A percentile compares a stretch with the other conserved stretches of the same genome.
Conservation (phyloP, 2,113 vertebrate species). For the Eubucco bourcierii region DNA sequence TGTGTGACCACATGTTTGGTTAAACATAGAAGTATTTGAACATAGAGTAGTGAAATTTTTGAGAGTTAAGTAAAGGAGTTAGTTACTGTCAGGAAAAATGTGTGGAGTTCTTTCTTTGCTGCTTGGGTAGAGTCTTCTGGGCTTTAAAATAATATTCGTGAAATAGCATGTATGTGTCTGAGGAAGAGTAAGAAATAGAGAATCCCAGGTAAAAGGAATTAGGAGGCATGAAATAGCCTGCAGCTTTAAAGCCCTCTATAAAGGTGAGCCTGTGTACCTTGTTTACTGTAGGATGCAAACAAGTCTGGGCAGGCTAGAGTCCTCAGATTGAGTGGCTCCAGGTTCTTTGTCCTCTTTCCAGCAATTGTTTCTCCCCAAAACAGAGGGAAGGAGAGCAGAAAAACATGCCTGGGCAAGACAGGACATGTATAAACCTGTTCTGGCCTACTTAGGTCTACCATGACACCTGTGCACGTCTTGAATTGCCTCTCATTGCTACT, state of each 20-base stretch:
- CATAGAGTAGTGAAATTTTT: neutral
- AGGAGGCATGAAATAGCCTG: neutral
- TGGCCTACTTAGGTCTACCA: no score
- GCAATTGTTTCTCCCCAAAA: no score
- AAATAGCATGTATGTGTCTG: neutral
- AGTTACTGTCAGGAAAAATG: neutral
- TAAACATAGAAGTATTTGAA: neutral
- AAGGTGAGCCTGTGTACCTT: neutral
- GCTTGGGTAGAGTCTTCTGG: neutral
- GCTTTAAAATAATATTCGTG: neutral
- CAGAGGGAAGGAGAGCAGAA: no score
- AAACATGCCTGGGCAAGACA: no score
- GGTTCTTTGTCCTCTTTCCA: no score
- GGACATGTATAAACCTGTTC: no score
- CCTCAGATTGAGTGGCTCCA: no score
- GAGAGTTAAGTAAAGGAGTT: neutral
- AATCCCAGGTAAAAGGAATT: neutral
- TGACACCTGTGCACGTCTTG: neutral
- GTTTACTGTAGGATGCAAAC: no score
- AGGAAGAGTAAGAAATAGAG: neutral
- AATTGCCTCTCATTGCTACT: neutral
- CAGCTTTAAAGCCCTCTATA: neutral
- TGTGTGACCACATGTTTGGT: neutral
- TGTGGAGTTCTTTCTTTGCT: neutral
- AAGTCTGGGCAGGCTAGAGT: no score